phyloP scores from a whole-genome alignment of 2,797 vertebrate species.

The Selene dorsalis region DNA sequence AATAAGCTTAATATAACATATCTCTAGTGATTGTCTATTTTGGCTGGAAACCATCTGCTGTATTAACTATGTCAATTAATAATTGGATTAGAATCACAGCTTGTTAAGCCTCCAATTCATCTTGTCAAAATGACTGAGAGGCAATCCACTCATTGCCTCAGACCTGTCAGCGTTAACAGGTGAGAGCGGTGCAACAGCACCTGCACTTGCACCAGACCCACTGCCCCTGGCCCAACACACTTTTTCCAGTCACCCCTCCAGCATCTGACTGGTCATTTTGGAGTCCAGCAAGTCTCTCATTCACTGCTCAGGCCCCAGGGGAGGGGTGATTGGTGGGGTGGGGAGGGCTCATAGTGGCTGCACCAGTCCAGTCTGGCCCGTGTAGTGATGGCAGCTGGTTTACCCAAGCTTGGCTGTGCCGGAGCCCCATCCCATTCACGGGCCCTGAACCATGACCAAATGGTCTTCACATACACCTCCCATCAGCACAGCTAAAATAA shows the following conservation, averaged over 20 bases:
- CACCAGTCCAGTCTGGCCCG: slow-evolving; percentile 65
- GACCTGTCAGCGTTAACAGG: slow-evolving; percentile 8
- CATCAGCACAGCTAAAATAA: slow-evolving; percentile 83
- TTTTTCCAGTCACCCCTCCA: slow-evolving; percentile 22
- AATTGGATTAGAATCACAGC: slow-evolving; percentile 17
- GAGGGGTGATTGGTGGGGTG: too few species aligned
- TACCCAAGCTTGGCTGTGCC: slow-evolving; percentile 71
- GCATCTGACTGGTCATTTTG: slow-evolving; percentile 39
- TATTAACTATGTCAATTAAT: slow-evolving; percentile 18
- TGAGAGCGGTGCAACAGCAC: slow-evolving; percentile 12
- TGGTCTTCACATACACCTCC: slow-evolving; percentile 74
- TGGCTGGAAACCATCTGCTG: slow-evolving; percentile 19
- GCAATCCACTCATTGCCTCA: background rate
- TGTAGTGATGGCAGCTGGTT: slow-evolving; percentile 72
- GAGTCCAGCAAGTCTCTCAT: slow-evolving; percentile 36
- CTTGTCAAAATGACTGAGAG: slow-evolving; percentile 29
- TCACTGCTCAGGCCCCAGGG: slow-evolving; percentile 42
- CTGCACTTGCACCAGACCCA: slow-evolving; percentile 31
- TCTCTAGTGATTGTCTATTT: slow-evolving; percentile 28
- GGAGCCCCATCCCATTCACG: slow-evolving; percentile 67
- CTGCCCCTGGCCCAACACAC: slow-evolving; percentile 44
- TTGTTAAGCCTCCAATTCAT: slow-evolving; percentile 17
- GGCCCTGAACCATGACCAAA: slow-evolving; percentile 81
- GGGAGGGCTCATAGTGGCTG: slow-evolving; percentile 51
- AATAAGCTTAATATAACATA: slow-evolving; percentile 41